phyloP scores from a whole-genome alignment of 2,113 vertebrate genomes.

The Columbina picui region DNA sequence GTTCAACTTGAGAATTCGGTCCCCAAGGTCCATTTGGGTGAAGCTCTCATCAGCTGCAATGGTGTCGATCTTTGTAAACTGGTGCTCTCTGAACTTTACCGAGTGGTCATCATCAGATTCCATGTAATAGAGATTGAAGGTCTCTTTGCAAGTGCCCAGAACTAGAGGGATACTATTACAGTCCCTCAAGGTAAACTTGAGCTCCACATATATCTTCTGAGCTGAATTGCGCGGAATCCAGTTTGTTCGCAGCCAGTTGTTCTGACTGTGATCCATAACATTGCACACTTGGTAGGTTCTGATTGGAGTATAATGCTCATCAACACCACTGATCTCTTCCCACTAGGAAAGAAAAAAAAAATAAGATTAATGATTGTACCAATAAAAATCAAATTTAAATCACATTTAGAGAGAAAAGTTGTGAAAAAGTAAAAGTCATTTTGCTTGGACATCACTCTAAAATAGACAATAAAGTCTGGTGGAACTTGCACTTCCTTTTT shows the following conservation, averaged over 20 bases:
- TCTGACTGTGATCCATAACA: conserved; percentile 98
- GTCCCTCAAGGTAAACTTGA: conserved; percentile 97
- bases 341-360: conserved; percentile 76
- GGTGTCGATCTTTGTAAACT: conserved; percentile 96
- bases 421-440: not conserved
- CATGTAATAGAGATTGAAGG: conserved; percentile 97
- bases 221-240: conserved; percentile 96
- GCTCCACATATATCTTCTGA: conserved; percentile 97
- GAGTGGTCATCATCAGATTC: conserved; percentile 93
- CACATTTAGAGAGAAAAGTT: not conserved
- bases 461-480: not conserved
- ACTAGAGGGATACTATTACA: conserved; percentile 98
- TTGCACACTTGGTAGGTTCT: conserved; percentile 99
- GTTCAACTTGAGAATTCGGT: conserved; percentile 97
- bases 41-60: conserved; percentile 98
- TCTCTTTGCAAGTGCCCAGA: conserved; percentile 97
- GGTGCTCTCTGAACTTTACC: conserved; percentile 92
- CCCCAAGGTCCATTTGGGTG: conserved; percentile 97
- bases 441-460: not conserved
- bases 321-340: conserved; percentile 99
- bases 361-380: not conserved
- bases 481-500: not conserved
- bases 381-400: not conserved
- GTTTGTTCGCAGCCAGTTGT: conserved; percentile 98
- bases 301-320: conserved; percentile 97